phyloP scores from a whole-genome alignment of 1,140 invertebrate genomes.

The Helicoverpa armigera region DNA sequence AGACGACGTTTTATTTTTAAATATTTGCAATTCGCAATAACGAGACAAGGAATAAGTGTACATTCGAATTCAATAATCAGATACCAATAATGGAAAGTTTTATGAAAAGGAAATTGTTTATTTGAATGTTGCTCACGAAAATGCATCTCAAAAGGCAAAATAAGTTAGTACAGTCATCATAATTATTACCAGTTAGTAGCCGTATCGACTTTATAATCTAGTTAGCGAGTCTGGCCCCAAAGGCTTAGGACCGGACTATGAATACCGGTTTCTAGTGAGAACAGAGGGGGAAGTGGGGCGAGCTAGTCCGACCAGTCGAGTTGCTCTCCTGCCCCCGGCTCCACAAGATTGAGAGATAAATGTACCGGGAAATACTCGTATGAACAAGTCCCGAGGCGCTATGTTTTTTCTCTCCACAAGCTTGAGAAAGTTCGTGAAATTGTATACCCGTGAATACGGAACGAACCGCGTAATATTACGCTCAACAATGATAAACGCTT shows the following conservation, averaged over 20 bases:
- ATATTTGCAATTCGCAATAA: constrained; percentile 30
- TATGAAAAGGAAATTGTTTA: constrained; percentile 4
- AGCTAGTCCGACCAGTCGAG: constrained; percentile 72
- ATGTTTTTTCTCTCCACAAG: constrained; percentile 36
- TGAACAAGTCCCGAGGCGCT: constrained; percentile 29
- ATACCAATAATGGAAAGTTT: constrained; percentile 3
- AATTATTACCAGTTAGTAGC: constrained; percentile 17
- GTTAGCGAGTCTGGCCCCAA: constrained; percentile 67
- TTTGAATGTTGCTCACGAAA: constrained; percentile 7
- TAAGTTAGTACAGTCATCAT: constrained; percentile 18
- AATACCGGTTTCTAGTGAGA: constrained; percentile 68
- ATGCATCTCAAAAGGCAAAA: background rate
- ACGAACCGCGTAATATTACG: constrained; percentile 38
- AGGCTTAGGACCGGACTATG: constrained; percentile 68
- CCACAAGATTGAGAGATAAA: constrained; percentile 76
- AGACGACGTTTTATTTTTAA: constrained; percentile 17
- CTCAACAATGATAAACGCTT: constrained; percentile 48
- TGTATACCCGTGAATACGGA: constrained; percentile 40
- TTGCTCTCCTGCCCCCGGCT: constrained; percentile 75
- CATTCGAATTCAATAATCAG: constrained; percentile 16
- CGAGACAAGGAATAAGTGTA: background rate
- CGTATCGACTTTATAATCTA: constrained; percentile 68
- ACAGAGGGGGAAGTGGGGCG: constrained; percentile 59
- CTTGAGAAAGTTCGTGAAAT: constrained; percentile 47
- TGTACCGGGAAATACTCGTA: constrained; percentile 55